These are phyloP conservation scores for Trichechus manatus DNA, from an alignment of 2,113 vertebrate species.

Conservation along the genomic window DNA sequence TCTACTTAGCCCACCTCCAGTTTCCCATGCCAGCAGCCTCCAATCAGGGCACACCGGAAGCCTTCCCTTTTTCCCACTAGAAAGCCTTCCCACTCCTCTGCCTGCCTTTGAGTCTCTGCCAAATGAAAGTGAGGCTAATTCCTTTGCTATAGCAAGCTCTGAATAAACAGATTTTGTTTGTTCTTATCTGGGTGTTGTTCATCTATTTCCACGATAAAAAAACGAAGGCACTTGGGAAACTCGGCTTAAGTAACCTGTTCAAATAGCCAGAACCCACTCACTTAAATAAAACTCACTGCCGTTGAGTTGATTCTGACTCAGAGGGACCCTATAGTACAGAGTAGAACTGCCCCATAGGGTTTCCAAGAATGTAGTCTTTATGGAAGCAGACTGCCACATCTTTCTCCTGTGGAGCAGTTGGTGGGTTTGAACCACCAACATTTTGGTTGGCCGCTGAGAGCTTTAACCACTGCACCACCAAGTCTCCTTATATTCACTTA, in stretches of 20 bases:
- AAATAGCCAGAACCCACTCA: neutral
- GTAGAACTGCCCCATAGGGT: too few relatives aligned
- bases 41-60: neutral
- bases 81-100: neutral
- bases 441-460: too few relatives aligned
- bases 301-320: neutral
- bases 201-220: neutral
- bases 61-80: neutral
- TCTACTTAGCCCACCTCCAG: neutral
- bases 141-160: neutral
- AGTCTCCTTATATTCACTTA: too few relatives aligned
- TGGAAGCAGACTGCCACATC: too few relatives aligned
- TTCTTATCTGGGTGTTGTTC: neutral
- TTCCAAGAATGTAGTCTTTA: too few relatives aligned
- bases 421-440: too few relatives aligned
- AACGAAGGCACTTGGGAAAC: neutral
- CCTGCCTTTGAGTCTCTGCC: neutral
- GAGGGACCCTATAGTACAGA: too few relatives aligned
- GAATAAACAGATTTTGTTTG: neutral
- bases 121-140: neutral
- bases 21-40: too few relatives aligned
- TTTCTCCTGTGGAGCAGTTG: too few relatives aligned
- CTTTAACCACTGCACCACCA: too few relatives aligned
- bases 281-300: neutral
- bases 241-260: neutral